A percentile compares a stretch with the other conserved stretches of the same genome.
These are phyloP conservation scores for Sinocyclocheilus anshuiensis DNA, from an alignment of 2,113 vertebrate genomes.

Conservation along the genomic window DNA sequence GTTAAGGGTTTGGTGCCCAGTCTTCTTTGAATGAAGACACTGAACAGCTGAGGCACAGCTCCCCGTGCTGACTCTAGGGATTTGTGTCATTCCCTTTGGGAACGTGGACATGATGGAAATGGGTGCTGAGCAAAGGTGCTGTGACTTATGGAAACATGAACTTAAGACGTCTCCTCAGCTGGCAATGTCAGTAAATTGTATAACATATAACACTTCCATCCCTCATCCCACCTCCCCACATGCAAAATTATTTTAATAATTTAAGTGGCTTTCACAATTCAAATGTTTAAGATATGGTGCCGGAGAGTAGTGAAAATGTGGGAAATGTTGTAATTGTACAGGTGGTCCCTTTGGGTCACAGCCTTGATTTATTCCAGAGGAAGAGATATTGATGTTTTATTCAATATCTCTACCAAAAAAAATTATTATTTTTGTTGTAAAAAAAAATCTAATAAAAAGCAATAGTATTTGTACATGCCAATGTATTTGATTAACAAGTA, in stretches of 20 bases:
- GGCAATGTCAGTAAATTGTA: conserved; percentile 40
- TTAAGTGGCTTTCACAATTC: background rate
- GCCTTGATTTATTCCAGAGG: background rate
- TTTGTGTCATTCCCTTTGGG: conserved; percentile 24
- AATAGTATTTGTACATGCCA: background rate
- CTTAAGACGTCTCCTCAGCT: conserved; percentile 10
- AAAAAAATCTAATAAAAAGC: background rate
- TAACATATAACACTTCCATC: background rate
- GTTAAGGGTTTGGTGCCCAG: conserved; percentile 29
- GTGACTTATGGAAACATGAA: background rate
- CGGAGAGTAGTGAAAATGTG: background rate
- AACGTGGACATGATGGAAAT: background rate
- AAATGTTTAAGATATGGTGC: background rate
- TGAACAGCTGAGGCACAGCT: conserved; percentile 55
- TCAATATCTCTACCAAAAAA: background rate
- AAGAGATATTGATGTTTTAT: background rate
- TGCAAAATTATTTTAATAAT: background rate
- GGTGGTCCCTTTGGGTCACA: background rate
- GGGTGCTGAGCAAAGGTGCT: background rate
- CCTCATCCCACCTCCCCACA: background rate
- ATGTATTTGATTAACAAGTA: background rate
- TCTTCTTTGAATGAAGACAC: conserved; percentile 54
- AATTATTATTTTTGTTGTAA: background rate
- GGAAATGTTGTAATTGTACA: background rate
- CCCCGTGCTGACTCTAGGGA: conserved; percentile 51